Evolutionary conservation across 2,113 vertebrate genomes (phyloP).

Genomic region (Chloroceryle aenea): DNA sequence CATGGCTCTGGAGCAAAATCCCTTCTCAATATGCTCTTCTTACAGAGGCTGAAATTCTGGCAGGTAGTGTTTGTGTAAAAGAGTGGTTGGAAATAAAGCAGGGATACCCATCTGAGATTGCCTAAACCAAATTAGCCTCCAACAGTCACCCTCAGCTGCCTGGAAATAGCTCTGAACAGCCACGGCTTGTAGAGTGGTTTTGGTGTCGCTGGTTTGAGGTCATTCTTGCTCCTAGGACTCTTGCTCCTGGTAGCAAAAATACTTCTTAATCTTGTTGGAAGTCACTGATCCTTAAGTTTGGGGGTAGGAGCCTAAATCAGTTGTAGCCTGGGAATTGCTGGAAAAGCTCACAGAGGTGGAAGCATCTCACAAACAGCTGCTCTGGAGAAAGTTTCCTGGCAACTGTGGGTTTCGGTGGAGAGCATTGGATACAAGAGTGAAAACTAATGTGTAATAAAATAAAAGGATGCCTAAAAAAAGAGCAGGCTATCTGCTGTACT

Average conservation of each 20-base stretch:
- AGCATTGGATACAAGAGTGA: background rate
- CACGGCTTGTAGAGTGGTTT: background rate
- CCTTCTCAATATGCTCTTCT: background rate
- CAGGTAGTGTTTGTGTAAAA: background rate
- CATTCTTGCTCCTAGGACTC: too few species aligned
- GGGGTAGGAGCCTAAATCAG: background rate
- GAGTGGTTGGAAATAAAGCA: background rate
- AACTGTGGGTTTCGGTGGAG: background rate
- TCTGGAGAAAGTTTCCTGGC: background rate
- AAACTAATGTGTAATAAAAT: background rate
- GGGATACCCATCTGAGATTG: accelerated
- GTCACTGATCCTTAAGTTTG: background rate
- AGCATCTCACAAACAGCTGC: background rate
- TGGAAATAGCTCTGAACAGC: background rate
- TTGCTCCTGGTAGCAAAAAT: background rate
- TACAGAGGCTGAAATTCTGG: background rate
- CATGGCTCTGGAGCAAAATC: background rate
- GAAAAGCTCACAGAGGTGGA: background rate
- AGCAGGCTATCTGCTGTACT: background rate
- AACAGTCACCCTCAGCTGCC: too few species aligned
- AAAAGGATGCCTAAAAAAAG: background rate
- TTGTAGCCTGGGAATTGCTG: background rate
- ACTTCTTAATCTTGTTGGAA: background rate
- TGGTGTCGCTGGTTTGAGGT: background rate
- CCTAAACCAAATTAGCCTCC: too few species aligned